A percentile compares a stretch with the other conserved stretches of the same genome.
phyloP scores from a whole-genome alignment of 2,797 vertebrate genomes.

The Meda fulgida region DNA sequence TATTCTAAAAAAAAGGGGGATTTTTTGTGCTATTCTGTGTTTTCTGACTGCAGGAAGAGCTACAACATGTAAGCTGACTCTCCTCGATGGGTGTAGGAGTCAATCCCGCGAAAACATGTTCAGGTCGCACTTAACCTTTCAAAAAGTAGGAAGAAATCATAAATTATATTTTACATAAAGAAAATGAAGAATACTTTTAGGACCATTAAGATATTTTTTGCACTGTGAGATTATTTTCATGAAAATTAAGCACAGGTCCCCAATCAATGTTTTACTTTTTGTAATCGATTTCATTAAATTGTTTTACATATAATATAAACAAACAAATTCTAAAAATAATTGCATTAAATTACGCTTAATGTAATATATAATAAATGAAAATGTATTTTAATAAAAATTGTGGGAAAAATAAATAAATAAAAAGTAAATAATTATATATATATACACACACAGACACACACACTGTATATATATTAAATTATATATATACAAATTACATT shows the following conservation, averaged over 20 bases:
- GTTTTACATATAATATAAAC: neutral
- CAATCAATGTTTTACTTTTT: neutral
- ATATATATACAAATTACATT: no score
- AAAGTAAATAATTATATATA: no score
- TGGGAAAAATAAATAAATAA: neutral
- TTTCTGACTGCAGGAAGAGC: constrained; percentile 21
- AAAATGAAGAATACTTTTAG: neutral
- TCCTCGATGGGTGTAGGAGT: neutral
- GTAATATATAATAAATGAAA: neutral
- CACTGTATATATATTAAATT: no score
- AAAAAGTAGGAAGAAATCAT: neutral
- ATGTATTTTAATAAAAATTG: neutral
- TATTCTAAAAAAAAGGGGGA: neutral
- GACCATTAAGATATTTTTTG: neutral
- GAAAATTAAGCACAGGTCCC: neutral
- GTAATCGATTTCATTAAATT: neutral
- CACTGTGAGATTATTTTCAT: neutral
- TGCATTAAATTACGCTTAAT: neutral
- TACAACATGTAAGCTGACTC: constrained; percentile 22
- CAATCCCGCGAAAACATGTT: neutral
- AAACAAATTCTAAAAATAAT: neutral
- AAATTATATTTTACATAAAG: neutral
- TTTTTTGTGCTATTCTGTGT: neutral
- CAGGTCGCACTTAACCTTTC: neutral
- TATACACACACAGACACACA: no score